Base-by-base conservation (phyloP, 2,113 vertebrate genomes). In the Myrmecophaga tridactyla region DNA sequence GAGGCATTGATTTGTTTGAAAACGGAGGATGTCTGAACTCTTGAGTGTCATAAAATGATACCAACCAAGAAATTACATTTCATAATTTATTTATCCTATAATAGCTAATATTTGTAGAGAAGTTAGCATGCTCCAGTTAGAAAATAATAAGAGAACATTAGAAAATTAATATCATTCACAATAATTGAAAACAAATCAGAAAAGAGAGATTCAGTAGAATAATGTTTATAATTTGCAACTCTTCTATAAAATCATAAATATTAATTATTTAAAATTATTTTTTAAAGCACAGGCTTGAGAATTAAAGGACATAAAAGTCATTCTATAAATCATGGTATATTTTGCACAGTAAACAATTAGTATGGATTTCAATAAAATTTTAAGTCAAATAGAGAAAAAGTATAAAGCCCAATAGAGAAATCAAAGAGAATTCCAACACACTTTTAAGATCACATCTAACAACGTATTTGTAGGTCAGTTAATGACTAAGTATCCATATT, bases 51-150 rank as follows among this genome's bases (percentile, higher is more conserved):
- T 56, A 91, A 93, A 89, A 27, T 89, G 70, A 93, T 93, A 21
- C 85, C 83, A 89, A 89, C 41, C 78, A 95, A 70, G 10, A 96
- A 67, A 96, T 93, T 93, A 91, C 73, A 85, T 95, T 86, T 96
- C 27, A 36, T 73, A 53, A 84, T 94, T 87, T 88, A 18, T 84
- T 91, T 90, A 91, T 48, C 87, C 31, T 89, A 83, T 94, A 88
- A 75, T 75, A 56, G 31, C 11, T 94, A 36, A 63, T 48, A 67
- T 63, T 91, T 89, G 69, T 81, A 89, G 43, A 84, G 58, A 87
- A 76, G 34, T 97, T 81, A 89, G 29, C 53, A 82, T 65, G 36
- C 13, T 94, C 31, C 39, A 58, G 4, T 89, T 96, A 91, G 48
- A 93, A 95, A 92, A 85, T 29, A 89, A 27, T 65, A 86, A 94